Evolutionary conservation across 2,888 invertebrate genomes (phyloP).

Genomic region (Dorcus hopei): DNA sequence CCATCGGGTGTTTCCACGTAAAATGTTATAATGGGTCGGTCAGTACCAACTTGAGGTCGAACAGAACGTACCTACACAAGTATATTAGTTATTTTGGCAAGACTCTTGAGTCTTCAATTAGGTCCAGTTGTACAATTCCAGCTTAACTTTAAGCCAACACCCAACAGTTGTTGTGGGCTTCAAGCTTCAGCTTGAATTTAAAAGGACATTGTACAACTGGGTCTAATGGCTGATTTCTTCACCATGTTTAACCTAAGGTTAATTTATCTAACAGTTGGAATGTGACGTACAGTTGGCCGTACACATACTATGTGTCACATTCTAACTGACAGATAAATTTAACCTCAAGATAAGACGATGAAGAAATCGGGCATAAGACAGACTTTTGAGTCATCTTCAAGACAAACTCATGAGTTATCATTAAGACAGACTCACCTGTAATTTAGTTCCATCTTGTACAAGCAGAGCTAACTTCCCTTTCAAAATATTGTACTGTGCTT

Average conservation of each 20-base stretch:
- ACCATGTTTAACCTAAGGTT: too few species aligned
- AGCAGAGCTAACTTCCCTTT: conserved; percentile 78
- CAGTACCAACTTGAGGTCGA: conserved; percentile 51
- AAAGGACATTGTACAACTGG: neutral
- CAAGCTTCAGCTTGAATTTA: neutral
- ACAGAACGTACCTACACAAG: conserved; percentile 47
- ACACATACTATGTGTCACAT: too few species aligned
- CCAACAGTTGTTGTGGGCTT: too few species aligned
- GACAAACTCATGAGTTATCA: too few species aligned
- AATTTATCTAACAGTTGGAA: too few species aligned
- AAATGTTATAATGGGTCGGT: conserved; percentile 52
- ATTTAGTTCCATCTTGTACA: conserved; percentile 68
- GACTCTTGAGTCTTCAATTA: neutral
- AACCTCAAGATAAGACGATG: too few species aligned
- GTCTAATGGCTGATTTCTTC: too few species aligned
- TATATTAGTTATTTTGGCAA: neutral
- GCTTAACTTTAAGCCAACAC: neutral
- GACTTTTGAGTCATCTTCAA: too few species aligned
- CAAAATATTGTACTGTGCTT: conserved; percentile 71
- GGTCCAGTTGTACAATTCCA: neutral
- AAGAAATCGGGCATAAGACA: too few species aligned
- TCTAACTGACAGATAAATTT: too few species aligned
- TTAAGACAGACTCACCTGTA: conserved; percentile 42
- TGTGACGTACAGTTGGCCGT: too few species aligned
- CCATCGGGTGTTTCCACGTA: conserved; percentile 48